Base-by-base conservation (phyloP, 2,113 vertebrate genomes). In the Lampris megalopsis region DNA sequence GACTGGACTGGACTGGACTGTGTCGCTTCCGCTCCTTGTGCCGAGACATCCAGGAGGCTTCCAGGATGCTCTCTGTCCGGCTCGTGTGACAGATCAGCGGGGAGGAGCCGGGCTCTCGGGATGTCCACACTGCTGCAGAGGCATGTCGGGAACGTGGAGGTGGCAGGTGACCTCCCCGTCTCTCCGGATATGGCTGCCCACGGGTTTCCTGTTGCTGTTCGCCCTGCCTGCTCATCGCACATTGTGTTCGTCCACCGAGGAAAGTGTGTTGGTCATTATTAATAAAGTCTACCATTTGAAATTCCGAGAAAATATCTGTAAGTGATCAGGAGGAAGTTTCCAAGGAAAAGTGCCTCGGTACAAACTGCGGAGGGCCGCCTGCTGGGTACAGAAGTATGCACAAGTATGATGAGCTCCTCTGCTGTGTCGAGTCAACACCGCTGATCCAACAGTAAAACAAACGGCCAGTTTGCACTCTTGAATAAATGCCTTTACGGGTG, bases 81-180 rank as follows among this genome's bases (percentile, higher is more conserved):
- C 69, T 60, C 56, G 24, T 65, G 37, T 6, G 67, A 45, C 67
- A 66, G 79, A 86, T 71, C 79, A 84, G 81, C 63, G 45, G 64
- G 36, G 63, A n/a, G 37, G 68, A 86, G 75, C 47, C 73, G 68
- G 77, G 76, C 85, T 90, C 77, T 73, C 24, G n/a, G 79, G 70
- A 75, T 89, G 84, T 92, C 90, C 90, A 90, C 83, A 80, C 72
- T 6, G 72, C 77, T 59, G 11, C 58, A 57, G 54, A 87, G 85
- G 75, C 78, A 92, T 90, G 84, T 43, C 5, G 62, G 75, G 91
- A 92, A 94, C 93, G 88, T 86, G 85, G 63, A 89, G 58, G 38
- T 84, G 85, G 82, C 84, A 91, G 86, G 84, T 91, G 91, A 94
- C 91, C 92, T 87, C 75, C 88, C 66, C 74, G 36, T 77, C 82